A percentile compares a stretch with the other conserved stretches of the same genome.
Evolutionary conservation across 2,888 invertebrate species (phyloP).

Genomic region (Tolmerus cingulatus): DNA sequence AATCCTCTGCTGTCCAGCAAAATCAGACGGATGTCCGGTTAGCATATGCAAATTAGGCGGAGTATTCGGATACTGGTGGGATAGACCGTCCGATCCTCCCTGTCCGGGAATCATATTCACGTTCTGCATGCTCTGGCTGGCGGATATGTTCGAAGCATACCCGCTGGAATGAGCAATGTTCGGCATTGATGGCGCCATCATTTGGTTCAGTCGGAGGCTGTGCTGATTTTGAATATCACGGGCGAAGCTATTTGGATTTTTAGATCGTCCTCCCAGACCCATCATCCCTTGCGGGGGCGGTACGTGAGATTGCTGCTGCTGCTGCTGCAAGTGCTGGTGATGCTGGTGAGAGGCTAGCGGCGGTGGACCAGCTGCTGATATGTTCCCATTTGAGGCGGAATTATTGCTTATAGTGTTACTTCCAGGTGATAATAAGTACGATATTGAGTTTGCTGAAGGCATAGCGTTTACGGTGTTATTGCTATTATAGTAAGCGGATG

Average conservation of each 20-base stretch:
- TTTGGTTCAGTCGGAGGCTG: constrained; percentile 60
- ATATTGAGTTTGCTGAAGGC: constrained; percentile 56
- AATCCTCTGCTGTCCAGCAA: constrained; percentile 53
- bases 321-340: constrained; percentile 52
- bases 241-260: constrained; percentile 55
- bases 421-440: constrained; percentile 50
- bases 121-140: constrained; percentile 64
- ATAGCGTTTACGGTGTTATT: constrained; percentile 54
- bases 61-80: background rate
- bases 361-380: constrained; percentile 46
- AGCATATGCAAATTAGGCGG: background rate
- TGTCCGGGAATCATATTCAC: constrained; percentile 56
- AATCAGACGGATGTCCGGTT: background rate
- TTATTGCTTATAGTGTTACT: constrained; percentile 57
- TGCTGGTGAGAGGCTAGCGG: constrained; percentile 47
- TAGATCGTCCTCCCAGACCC: constrained; percentile 57
- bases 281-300: constrained; percentile 51
- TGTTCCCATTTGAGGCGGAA: constrained; percentile 56
- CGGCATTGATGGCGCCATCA: constrained; percentile 64
- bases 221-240: constrained; percentile 56
- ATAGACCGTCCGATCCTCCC: background rate
- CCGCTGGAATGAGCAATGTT: constrained; percentile 58
- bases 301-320: constrained; percentile 53
- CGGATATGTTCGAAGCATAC: constrained; percentile 55
- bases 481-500: constrained; percentile 62